Percentiles rank a stretch among this genome's conserved stretches.
Conservation (phyloP, 2,888 invertebrate genomes). For the Homarus gammarus region DNA sequence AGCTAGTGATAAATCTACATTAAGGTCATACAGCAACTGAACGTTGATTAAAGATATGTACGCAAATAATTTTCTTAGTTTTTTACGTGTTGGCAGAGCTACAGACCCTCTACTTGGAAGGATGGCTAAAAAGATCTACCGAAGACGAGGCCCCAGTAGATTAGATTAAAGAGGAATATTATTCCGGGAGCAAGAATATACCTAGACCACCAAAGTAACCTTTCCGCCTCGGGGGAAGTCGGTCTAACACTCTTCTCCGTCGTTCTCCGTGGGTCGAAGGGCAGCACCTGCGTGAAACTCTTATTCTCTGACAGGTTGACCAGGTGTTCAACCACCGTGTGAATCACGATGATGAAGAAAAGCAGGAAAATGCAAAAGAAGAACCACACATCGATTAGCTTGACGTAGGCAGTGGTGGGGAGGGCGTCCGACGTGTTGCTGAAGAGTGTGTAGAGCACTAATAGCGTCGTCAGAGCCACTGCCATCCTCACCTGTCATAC, state of each 20-base stretch:
- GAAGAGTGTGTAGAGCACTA: conserved; percentile 69
- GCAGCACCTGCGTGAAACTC: conserved; percentile 44
- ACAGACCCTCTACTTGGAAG: too few relatives aligned
- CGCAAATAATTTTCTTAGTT: too few relatives aligned
- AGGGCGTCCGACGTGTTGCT: conserved; percentile 62
- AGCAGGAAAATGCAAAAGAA: conserved; percentile 68
- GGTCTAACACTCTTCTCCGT: conserved; percentile 47
- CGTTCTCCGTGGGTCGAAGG: conserved; percentile 49
- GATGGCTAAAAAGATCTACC: conserved; percentile 12
- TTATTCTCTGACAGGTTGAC: conserved; percentile 53
- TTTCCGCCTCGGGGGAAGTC: conserved; percentile 44
- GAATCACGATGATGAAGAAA: conserved; percentile 64
- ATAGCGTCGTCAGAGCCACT: conserved; percentile 54
- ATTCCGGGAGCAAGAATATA: conserved; percentile 41
- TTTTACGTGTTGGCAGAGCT: too few relatives aligned
- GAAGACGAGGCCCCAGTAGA: conserved; percentile 66
- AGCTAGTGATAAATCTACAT: too few relatives aligned
- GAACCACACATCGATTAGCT: conserved; percentile 67
- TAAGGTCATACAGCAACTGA: too few relatives aligned
- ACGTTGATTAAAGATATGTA: too few relatives aligned
- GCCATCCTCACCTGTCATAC: conserved; percentile 51
- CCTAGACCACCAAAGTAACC: conserved; percentile 24
- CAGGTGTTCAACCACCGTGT: conserved; percentile 54
- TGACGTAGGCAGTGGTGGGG: conserved; percentile 62
- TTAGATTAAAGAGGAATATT: conserved; percentile 51